These are phyloP conservation scores for Pampusana beccarii DNA, from an alignment of 2,113 vertebrate genomes.

Conservation along the genomic window DNA sequence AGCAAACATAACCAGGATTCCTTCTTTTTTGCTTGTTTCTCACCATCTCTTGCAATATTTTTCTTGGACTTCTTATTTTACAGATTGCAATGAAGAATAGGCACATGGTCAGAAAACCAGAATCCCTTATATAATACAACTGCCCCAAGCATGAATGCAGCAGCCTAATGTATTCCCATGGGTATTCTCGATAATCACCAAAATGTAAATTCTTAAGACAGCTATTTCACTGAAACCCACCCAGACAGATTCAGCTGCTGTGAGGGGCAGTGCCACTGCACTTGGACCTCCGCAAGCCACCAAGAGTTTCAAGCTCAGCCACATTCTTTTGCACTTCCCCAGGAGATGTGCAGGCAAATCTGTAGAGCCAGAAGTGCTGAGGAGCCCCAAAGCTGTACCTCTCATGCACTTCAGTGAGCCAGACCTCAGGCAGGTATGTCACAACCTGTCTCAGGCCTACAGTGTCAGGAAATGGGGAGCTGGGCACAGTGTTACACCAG, in stretches of 20 bases:
- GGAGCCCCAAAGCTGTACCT: background rate
- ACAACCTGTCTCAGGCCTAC: background rate
- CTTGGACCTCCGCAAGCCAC: background rate
- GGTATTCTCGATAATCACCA: background rate
- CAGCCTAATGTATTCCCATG: background rate
- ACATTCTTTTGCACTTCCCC: rapidly evolving
- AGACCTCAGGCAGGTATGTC: background rate
- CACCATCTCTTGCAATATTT: background rate
- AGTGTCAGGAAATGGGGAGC: background rate
- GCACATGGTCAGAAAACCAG: background rate
- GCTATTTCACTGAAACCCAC: background rate
- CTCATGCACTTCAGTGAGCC: background rate
- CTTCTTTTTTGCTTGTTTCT: background rate
- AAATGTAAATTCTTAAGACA: background rate
- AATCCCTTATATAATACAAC: background rate
- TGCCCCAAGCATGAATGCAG: background rate
- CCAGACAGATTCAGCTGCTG: background rate
- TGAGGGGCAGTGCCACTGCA: background rate
- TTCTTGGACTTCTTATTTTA: background rate
- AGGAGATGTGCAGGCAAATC: background rate
- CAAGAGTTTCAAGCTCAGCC: background rate
- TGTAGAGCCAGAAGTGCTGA: background rate
- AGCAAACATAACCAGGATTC: background rate
- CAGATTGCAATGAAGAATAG: background rate
- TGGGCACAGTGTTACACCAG: background rate